Conservation (phyloP, 2,797 vertebrate genomes). For the Hafferia zeledoni region DNA sequence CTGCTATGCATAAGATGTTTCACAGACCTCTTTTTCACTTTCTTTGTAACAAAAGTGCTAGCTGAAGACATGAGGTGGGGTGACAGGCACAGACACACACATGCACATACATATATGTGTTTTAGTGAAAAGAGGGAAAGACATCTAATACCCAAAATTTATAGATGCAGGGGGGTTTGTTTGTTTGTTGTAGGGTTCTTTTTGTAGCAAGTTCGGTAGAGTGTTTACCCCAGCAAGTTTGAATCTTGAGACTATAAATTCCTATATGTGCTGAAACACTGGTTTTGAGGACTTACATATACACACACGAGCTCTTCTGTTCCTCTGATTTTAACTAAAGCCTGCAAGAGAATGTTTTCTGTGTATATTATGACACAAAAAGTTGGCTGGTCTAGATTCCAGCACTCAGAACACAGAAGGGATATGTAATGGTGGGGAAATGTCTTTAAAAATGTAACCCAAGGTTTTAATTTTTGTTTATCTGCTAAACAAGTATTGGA, state of each 20-base stretch:
- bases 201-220: neutral
- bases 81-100: neutral
- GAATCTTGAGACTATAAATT: slow-evolving; percentile 16
- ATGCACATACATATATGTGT: too few relatives aligned
- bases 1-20: neutral
- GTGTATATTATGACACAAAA: neutral
- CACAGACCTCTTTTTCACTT: slow-evolving; percentile 1
- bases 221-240: slow-evolving; percentile 31
- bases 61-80: neutral
- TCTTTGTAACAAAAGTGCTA: neutral
- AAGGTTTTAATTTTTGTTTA: neutral
- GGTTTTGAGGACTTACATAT: neutral
- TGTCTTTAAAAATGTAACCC: neutral
- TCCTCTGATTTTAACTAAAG: slow-evolving; percentile 50
- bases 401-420: neutral
- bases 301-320: neutral
- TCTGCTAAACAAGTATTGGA: slow-evolving; percentile 35
- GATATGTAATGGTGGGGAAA: slow-evolving; percentile 15
- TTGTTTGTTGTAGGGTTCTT: neutral
- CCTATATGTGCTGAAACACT: neutral
- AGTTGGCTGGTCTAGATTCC: neutral
- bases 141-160: slow-evolving; percentile 4
- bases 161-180: neutral
- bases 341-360: slow-evolving; percentile 31
- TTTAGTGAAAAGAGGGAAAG: neutral